Conservation (phyloP, 2,113 vertebrate genomes). For the Lagopus leucura region DNA sequence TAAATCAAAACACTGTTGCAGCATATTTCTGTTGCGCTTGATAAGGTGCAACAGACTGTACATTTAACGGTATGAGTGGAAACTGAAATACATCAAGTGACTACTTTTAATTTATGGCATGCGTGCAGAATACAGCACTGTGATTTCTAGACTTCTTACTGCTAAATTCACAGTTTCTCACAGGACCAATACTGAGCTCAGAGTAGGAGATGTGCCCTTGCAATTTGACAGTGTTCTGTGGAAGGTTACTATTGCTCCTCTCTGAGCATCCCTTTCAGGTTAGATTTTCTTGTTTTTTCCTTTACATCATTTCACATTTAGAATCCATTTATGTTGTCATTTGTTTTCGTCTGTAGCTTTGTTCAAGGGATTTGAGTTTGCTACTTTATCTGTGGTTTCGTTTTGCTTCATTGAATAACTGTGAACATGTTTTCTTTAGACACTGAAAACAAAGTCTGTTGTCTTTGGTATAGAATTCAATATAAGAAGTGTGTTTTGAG, state of each 20-base stretch:
- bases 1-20: neutral
- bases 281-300: neutral
- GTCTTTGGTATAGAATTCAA: neutral
- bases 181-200: neutral
- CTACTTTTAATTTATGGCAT: neutral
- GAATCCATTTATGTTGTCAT: neutral
- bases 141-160: neutral
- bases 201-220: neutral
- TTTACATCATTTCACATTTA: neutral
- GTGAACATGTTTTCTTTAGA: neutral
- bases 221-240: neutral
- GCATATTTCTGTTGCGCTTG: neutral
- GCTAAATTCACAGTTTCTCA: neutral
- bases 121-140: neutral
- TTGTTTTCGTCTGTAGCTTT: neutral
- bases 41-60: neutral
- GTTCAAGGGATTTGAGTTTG: neutral
- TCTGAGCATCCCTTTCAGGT: neutral
- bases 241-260: neutral
- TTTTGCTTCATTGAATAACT: neutral
- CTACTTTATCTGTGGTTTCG: neutral
- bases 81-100: neutral
- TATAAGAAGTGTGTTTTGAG: neutral
- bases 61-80: neutral
- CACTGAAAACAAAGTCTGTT: neutral